Base-by-base conservation (phyloP, 2,113 vertebrate species). In the Colossoma macropomum region DNA sequence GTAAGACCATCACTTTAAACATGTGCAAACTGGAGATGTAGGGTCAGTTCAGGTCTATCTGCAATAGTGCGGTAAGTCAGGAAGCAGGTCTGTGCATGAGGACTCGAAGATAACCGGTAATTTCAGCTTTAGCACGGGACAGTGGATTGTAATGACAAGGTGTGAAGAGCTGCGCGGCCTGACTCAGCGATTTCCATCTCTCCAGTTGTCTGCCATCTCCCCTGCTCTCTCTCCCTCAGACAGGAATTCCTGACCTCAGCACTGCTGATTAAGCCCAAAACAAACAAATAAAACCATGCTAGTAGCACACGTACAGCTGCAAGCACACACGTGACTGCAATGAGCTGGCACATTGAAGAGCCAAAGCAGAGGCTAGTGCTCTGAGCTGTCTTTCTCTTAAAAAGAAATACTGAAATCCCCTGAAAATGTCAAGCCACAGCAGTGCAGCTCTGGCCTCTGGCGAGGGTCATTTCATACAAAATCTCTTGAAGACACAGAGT, bases 241-340 rank as follows among this genome's bases (percentile, higher is more conserved):
- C 89, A 90, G 90, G 90, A 94, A 95, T 94, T 89, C 87, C 91
- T 93, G 86, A 92, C 90, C 91, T 94, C 93, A 94, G 91, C 92
- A 91, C 78, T 92, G 92, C 92, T 93, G 92, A 94, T 93, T 87
- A 91, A 90, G 90, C 92, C 91, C 90, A 92, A 93, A 88, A 87
- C 90, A 92, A 92, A 92, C 84, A 81, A 62, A 87, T 92, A 91
- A 88, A 82, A 86, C 28, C 19, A 69, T 41, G 41, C 60, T 71
- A 80, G 82, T 84, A 21, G 27, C 72, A 83, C 88, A 79, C 84
- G 62, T 56, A 34, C 38, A 63, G 82, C 81, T 77, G 82, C 89
- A 86, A 56, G 4, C 45, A 81, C 86, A 86, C 88, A 89, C 86
- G 87, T 91, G 92, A 83, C 71, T 86, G 89, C 90, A 91, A 90